Percentiles rank a stretch among this genome's conserved stretches.
These are phyloP conservation scores for Platorchestia sp. DNA, from an alignment of 1,140 invertebrate genomes.

Conservation along the genomic window DNA sequence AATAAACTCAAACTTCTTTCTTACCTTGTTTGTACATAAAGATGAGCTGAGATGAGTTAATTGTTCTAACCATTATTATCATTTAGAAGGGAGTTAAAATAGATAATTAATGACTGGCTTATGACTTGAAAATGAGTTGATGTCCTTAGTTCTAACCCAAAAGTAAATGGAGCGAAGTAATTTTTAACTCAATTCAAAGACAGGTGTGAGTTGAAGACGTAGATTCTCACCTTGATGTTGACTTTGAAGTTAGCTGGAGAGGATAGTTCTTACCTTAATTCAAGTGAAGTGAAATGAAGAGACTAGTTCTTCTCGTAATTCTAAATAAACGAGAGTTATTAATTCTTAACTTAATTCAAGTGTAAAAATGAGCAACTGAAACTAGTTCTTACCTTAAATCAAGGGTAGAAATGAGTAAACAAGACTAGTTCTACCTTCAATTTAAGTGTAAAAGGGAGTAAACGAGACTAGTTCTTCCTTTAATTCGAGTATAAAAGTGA, in stretches of 20 bases:
- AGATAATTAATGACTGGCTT: too few relatives aligned
- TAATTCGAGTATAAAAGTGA: neutral
- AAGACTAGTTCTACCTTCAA: constrained; percentile 62
- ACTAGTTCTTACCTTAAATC: neutral
- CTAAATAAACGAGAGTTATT: neutral
- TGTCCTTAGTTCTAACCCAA: too few relatives aligned
- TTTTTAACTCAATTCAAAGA: too few relatives aligned
- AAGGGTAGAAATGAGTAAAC: neutral
- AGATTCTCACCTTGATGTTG: too few relatives aligned
- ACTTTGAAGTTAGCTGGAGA: too few relatives aligned
- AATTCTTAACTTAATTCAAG: neutral
- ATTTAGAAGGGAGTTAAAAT: neutral
- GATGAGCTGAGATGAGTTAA: too few relatives aligned
- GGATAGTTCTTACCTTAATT: neutral
- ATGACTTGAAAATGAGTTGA: neutral
- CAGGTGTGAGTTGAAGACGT: too few relatives aligned
- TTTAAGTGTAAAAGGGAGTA: constrained; percentile 65
- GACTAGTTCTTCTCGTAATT: neutral
- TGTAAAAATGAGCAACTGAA: neutral
- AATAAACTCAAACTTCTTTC: too few relatives aligned
- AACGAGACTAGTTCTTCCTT: constrained; percentile 16
- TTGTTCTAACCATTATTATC: too few relatives aligned
- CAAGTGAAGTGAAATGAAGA: neutral
- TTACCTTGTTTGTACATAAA: too few relatives aligned
- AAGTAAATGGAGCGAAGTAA: neutral